Conservation (phyloP, 2,888 invertebrate genomes). For the Coelinius sp. region DNA sequence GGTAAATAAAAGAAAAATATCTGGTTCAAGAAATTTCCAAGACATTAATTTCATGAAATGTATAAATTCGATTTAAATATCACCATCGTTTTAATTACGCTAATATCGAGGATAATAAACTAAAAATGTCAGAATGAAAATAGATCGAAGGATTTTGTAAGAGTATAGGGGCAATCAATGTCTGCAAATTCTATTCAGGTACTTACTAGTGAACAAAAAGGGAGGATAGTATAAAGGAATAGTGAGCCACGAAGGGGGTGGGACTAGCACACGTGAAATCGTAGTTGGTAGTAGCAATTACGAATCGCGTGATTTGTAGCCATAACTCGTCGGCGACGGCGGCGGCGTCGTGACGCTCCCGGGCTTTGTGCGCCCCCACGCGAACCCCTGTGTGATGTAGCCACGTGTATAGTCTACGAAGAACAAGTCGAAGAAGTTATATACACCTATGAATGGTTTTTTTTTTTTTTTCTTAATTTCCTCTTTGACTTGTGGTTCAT, state of each 20-base stretch:
- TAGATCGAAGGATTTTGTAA: conserved; percentile 7
- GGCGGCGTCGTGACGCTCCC: conserved; percentile 70
- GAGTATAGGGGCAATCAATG: conserved; percentile 13
- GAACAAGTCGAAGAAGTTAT: conserved; percentile 42
- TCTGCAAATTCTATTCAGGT: conserved; percentile 19
- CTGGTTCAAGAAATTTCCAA: background rate
- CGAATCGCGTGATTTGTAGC: conserved; percentile 70
- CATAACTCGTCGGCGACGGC: conserved; percentile 69
- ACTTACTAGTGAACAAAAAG: conserved; percentile 28
- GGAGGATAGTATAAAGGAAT: conserved; percentile 14
- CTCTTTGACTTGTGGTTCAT: too few species aligned
- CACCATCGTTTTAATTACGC: background rate
- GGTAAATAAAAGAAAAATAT: too few species aligned
- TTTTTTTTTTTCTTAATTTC: conserved; percentile 6
- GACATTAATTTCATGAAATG: too few species aligned
- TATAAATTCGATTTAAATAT: background rate
- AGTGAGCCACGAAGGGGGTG: conserved; percentile 40
- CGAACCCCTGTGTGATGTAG: conserved; percentile 57
- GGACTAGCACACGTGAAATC: conserved; percentile 57
- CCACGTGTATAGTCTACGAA: conserved; percentile 65
- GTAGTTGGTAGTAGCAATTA: conserved; percentile 69
- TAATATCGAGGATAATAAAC: background rate
- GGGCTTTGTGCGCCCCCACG: conserved; percentile 55
- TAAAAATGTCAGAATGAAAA: background rate
- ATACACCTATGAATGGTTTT: background rate